Base-by-base conservation (phyloP, 2,888 invertebrate species). In the Pyrrhopygopsis socrates region DNA sequence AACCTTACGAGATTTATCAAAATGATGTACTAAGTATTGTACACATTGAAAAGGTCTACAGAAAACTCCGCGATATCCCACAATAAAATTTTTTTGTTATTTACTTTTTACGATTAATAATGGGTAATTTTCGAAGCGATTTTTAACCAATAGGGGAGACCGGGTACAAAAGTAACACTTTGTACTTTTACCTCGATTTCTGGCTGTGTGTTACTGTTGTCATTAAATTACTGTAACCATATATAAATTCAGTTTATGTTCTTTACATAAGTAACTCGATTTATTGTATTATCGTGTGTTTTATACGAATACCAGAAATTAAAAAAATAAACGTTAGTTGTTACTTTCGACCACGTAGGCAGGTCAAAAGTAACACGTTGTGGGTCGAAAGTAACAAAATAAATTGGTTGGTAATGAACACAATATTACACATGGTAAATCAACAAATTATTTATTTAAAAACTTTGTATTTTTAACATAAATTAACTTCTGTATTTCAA, bases 351-450 rank as follows among this genome's bases (percentile, higher is more conserved):
- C 89, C 87, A 84, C 83, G 83, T 84, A 68, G 76, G 83, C 86
- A 86, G 89, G 88, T 50, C 82, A 83, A 85, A 90, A 90, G 90
- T 88, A 88, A 88, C 83, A 90, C 77, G 68, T 75, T 86, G 86
- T 86, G 86, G 84, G 87, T 87, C 86, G 73, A 87, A 87, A 89
- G 87, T 89, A 87, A 90, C 87, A 88, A 34, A 73, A 75, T 68
- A 84, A 79, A 88, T 78, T 60, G 82, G 67, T 78, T 83, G 13
- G 71, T 84, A 84, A 85, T 83, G 22, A 81, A 84, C 63, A 90
- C 50, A 81, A 87, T 75, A 80, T 79, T 45, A 38, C 11, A 38
- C 24, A 82, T 81, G 29, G 58, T 65, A 79, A 87, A 78, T 81
- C 70, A 84, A 82, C 75, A 79, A 83, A 81, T 81, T 87, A 87